Percentiles rank a stretch among this genome's conserved stretches.
Evolutionary conservation across 2,113 vertebrate species (phyloP).

Genomic region (Lepus americanus): DNA sequence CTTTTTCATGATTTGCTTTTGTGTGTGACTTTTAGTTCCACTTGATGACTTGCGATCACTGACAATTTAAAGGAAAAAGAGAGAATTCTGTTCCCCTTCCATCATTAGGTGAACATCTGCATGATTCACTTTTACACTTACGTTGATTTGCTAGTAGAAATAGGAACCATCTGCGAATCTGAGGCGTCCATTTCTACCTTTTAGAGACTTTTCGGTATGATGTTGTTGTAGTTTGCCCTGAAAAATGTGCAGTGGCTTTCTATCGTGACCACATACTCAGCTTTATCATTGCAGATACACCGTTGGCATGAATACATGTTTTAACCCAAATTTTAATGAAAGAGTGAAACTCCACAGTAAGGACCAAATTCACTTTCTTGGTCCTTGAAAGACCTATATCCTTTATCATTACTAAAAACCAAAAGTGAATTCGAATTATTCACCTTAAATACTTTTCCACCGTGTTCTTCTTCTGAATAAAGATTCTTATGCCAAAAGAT

Average conservation of each 20-base stretch:
- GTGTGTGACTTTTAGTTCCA: slow-evolving; percentile 78
- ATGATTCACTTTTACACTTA: slow-evolving; percentile 76
- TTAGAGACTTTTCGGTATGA: slow-evolving; percentile 68
- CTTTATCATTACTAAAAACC: slow-evolving; percentile 60
- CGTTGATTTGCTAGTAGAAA: slow-evolving; percentile 79
- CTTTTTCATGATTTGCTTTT: slow-evolving; percentile 82
- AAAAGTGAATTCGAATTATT: slow-evolving; percentile 28
- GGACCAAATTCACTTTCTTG: slow-evolving; percentile 54
- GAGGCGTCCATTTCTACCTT: slow-evolving; percentile 80
- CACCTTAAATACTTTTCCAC: slow-evolving; percentile 59
- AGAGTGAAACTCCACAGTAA: slow-evolving; percentile 43
- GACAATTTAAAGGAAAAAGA: slow-evolving; percentile 1
- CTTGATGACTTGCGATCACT: slow-evolving; percentile 76
- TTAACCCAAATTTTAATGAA: slow-evolving; percentile 48
- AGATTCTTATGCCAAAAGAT: slow-evolving; percentile 34
- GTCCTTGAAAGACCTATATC: slow-evolving; percentile 22
- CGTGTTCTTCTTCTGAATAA: slow-evolving; percentile 60
- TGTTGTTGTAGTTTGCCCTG: slow-evolving; percentile 50
- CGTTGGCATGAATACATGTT: slow-evolving; percentile 73
- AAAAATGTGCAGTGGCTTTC: slow-evolving; percentile 61
- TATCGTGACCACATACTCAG: slow-evolving; percentile 27
- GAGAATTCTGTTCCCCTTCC: slow-evolving; percentile 34
- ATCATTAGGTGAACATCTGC: slow-evolving; percentile 73
- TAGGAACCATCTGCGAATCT: slow-evolving; percentile 67
- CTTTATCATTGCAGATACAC: slow-evolving; percentile 61